Percentiles rank a stretch among this genome's conserved stretches.
These are phyloP conservation scores for Madoqua kirkii DNA, from an alignment of 2,113 vertebrate species.

Conservation along the genomic window DNA sequence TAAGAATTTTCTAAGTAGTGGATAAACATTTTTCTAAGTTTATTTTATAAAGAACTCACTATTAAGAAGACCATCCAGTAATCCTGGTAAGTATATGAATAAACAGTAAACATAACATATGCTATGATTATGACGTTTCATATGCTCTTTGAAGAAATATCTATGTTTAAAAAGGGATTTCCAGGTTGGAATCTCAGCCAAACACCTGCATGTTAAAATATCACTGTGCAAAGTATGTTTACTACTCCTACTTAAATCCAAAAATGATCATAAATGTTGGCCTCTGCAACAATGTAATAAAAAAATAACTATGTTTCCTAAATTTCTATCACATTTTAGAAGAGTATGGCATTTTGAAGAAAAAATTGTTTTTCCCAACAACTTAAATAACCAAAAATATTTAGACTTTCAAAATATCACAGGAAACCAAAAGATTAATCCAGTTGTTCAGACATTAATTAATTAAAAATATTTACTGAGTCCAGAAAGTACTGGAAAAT, in stretches of 20 bases:
- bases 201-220: conserved; percentile 2
- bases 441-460: background rate
- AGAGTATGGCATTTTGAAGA: background rate
- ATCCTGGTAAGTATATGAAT: background rate
- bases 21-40: background rate
- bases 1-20: background rate
- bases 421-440: background rate
- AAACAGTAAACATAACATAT: background rate
- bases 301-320: background rate
- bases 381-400: background rate
- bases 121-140: background rate
- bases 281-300: background rate
- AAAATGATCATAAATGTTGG: conserved; percentile 29
- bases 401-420: background rate
- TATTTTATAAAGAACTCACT: conserved; percentile 5
- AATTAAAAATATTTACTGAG: conserved; percentile 15
- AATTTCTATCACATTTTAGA: background rate
- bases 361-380: background rate
- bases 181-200: conserved; percentile 28
- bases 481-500: background rate
- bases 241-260: conserved; percentile 15
- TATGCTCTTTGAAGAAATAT: background rate
- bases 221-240: conserved; percentile 19
- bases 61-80: background rate
- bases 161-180: conserved; percentile 16